Percentiles rank a stretch among this genome's conserved stretches.
Conservation (phyloP, 2,113 vertebrate species). For the Rhadina sibilatrix region DNA sequence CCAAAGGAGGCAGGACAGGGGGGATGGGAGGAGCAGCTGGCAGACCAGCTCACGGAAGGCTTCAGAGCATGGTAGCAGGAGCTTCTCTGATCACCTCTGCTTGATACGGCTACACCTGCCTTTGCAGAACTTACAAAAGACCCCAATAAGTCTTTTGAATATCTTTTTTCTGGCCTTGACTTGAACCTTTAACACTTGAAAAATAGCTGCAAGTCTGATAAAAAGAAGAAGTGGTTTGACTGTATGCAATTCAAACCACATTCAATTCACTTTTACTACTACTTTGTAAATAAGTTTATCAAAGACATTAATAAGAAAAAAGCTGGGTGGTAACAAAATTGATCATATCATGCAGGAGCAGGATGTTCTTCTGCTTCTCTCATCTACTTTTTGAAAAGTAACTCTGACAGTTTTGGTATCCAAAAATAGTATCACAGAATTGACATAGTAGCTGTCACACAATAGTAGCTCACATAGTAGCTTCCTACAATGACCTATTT, state of each 20-base stretch:
- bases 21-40: not conserved
- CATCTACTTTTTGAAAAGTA: not conserved
- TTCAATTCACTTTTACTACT: not conserved
- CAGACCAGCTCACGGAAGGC: not conserved
- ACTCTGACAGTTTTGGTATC: not conserved
- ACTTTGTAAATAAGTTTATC: not conserved
- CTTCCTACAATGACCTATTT: conserved; percentile 24
- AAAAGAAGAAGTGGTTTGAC: not conserved
- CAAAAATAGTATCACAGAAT: not conserved
- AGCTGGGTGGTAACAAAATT: not conserved
- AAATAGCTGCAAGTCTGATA: not conserved
- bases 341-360: not conserved
- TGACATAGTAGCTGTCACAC: not conserved
- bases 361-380: not conserved
- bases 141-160: not conserved
- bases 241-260: not conserved
- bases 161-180: not conserved
- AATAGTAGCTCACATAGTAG: not conserved
- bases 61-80: not conserved
- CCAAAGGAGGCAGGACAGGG: not conserved
- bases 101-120: not conserved
- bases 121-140: not conserved
- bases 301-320: not conserved
- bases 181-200: not conserved
- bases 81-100: not conserved